Percentiles rank a stretch among this genome's conserved stretches.
Conservation (phyloP, 30 jellyfish, hydroid and myxozoan species). For the Catostylus mosaicus region DNA sequence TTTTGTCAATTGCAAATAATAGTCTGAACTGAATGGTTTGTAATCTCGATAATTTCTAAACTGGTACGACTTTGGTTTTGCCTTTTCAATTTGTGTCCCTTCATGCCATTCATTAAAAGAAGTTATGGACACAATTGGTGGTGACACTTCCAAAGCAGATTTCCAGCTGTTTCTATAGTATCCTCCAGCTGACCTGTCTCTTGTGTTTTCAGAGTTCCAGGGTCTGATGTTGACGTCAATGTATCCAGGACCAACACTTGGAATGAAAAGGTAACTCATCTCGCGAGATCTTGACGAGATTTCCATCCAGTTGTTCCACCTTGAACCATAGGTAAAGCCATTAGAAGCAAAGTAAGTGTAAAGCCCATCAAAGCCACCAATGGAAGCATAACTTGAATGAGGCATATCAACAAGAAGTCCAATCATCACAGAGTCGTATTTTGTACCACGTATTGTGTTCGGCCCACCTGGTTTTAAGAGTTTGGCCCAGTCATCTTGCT, state of each 20-base stretch:
- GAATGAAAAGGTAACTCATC: conserved; percentile 66
- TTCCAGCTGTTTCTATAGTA: conserved; percentile 87
- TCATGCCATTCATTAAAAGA: conserved; percentile 99
- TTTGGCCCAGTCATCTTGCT: conserved; percentile 84
- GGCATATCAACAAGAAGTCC: conserved; percentile 78
- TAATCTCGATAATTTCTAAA: conserved; percentile 67
- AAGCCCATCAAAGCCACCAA: conserved; percentile 96
- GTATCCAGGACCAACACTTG: conserved; percentile 99
- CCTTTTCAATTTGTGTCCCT: conserved; percentile 97
- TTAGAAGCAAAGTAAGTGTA: conserved; percentile 96
- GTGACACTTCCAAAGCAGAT: conserved; percentile 58
- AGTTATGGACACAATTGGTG: conserved; percentile 80
- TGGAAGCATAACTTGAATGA: conserved; percentile 60
- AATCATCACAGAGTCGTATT: conserved; percentile 77
- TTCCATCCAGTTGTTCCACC: conserved; percentile 82
- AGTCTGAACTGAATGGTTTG: conserved; percentile 71
- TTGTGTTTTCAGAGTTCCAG: conserved; percentile 90
- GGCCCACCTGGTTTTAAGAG: conserved; percentile 61
- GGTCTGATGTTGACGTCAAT: conserved; percentile 93
- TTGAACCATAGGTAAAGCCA: conserved; percentile 96
- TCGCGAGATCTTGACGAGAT: conserved; percentile 54
- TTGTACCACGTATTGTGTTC: conserved; percentile 79
- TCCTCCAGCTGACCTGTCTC: conserved; percentile 74
- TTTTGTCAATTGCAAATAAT: conserved; percentile 72
- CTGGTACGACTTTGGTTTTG: conserved; percentile 55